These are phyloP conservation scores for Burhinus bistriatus DNA, from an alignment of 2,113 vertebrate genomes.

Conservation along the genomic window DNA sequence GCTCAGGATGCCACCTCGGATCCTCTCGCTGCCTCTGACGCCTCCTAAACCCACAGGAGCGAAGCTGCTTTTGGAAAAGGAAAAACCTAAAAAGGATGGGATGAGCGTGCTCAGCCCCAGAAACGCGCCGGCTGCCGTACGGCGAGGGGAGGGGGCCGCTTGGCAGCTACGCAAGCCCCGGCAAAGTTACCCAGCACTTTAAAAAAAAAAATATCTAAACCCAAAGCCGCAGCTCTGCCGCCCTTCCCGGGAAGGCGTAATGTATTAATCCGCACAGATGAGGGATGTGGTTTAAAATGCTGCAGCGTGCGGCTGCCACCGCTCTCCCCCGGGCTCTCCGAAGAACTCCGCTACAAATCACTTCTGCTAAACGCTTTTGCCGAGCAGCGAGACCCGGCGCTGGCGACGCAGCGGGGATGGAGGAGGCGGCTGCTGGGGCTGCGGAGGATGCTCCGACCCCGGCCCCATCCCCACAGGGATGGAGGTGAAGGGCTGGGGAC, in stretches of 20 bases:
- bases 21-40: background rate
- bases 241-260: conserved; percentile 7
- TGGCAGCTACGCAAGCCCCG: background rate
- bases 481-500: background rate
- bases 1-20: background rate
- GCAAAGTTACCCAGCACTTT: background rate
- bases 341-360: conserved; percentile 64
- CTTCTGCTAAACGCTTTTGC: conserved; percentile 6
- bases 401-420: background rate
- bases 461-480: fast-evolving
- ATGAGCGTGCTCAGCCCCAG: fast-evolving
- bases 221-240: background rate
- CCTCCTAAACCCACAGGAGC: background rate
- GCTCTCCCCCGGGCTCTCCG: conserved; percentile 43
- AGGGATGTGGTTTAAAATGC: conserved; percentile 63
- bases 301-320: conserved; percentile 42
- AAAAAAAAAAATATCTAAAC: background rate
- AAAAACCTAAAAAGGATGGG: background rate
- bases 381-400: background rate
- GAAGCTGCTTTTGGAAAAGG: background rate
- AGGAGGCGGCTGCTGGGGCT: background rate
- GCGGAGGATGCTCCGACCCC: background rate
- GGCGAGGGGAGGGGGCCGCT: background rate
- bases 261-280: conserved; percentile 57
- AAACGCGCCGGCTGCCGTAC: fast-evolving